phyloP scores from a whole-genome alignment of 2,888 invertebrate genomes.

The Limulus polyphemus region DNA sequence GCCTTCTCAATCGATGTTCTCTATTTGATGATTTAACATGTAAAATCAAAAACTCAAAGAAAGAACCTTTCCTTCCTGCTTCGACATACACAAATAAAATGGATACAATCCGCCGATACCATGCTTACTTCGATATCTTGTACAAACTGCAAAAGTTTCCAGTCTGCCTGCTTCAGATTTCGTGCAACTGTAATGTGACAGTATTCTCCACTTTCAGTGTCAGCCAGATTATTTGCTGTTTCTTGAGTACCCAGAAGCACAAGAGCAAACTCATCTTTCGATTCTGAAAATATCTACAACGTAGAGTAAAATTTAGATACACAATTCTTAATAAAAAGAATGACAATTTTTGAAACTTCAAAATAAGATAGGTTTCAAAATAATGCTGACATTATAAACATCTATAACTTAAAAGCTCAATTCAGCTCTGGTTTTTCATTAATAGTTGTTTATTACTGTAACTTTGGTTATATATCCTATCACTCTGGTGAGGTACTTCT shows the following conservation, averaged over 20 bases:
- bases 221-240: conserved; percentile 41
- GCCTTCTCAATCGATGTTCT: too few relatives aligned
- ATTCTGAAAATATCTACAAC: conserved; percentile 49
- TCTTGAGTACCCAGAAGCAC: conserved; percentile 51
- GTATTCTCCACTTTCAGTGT: conserved; percentile 36
- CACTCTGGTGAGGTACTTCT: too few relatives aligned
- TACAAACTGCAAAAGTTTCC: conserved; percentile 46
- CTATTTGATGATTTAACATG: neutral
- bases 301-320: neutral
- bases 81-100: conserved; percentile 20
- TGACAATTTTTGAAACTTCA: too few relatives aligned
- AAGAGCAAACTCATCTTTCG: conserved; percentile 51
- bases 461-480: too few relatives aligned
- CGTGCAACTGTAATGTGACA: conserved; percentile 46
- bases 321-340: too few relatives aligned
- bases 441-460: too few relatives aligned
- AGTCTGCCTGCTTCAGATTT: conserved; percentile 45
- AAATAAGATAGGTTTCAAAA: too few relatives aligned
- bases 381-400: too few relatives aligned
- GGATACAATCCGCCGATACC: conserved; percentile 49
- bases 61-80: too few relatives aligned
- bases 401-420: too few relatives aligned
- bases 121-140: conserved; percentile 38
- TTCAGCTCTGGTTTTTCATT: too few relatives aligned
- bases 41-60: neutral